phyloP scores from a whole-genome alignment of 2,888 invertebrate genomes.

The Nebria salina region DNA sequence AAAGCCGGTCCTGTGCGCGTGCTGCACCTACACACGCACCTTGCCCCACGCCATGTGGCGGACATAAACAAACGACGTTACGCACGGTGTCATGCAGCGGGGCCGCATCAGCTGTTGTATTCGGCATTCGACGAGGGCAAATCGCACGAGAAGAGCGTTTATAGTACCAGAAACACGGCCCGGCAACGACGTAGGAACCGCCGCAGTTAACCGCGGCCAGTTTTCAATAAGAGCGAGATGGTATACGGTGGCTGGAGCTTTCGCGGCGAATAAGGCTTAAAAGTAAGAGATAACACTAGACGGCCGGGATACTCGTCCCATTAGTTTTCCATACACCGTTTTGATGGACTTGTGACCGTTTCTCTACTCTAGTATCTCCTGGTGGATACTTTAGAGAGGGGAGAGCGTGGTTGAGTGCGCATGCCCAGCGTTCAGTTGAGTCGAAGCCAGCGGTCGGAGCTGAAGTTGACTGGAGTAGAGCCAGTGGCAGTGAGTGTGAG shows the following conservation, averaged over 20 bases:
- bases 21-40: constrained; percentile 50
- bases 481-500: constrained; percentile 60
- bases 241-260: no score
- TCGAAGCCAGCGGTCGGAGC: background rate
- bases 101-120: constrained; percentile 61
- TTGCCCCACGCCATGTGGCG: constrained; percentile 61
- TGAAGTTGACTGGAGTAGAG: no score
- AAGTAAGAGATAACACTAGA: no score
- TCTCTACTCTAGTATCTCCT: background rate
- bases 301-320: no score
- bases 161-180: no score
- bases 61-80: constrained; percentile 66
- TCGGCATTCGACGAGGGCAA: constrained; percentile 42
- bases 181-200: no score
- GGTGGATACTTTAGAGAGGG: background rate
- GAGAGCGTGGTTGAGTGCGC: constrained; percentile 44
- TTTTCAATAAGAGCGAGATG: no score
- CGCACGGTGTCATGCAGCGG: constrained; percentile 58
- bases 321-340: background rate
- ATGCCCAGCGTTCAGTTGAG: constrained; percentile 37
- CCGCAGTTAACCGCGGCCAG: no score
- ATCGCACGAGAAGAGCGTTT: constrained; percentile 12
- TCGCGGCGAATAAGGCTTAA: no score
- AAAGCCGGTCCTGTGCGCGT: constrained; percentile 33
- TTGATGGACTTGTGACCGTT: background rate